A percentile compares a stretch with the other conserved stretches of the same genome.
phyloP scores from a whole-genome alignment of 2,888 invertebrate genomes.

The Dasypolia templi region DNA sequence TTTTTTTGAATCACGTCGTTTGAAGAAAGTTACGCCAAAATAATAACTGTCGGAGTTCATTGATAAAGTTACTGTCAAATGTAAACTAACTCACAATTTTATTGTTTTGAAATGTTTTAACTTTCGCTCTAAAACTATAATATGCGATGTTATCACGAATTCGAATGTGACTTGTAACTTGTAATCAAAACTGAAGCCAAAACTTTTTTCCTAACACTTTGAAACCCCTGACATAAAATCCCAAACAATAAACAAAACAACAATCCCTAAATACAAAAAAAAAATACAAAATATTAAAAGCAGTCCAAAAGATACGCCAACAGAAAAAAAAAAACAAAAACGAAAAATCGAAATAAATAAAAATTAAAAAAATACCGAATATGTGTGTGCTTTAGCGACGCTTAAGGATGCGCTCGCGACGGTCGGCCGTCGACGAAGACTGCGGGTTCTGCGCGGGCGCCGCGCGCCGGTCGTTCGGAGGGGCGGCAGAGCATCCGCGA shows the following conservation, averaged over 20 bases:
- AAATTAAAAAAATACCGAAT: slow-evolving; percentile 66
- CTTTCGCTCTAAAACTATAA: slow-evolving; percentile 60
- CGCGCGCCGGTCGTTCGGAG: slow-evolving; percentile 65
- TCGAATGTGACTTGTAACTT: slow-evolving; percentile 15
- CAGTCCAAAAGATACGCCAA: slow-evolving; percentile 50
- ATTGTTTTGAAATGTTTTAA: slow-evolving; percentile 58
- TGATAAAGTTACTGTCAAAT: slow-evolving; percentile 47
- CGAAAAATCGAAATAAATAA: slow-evolving; percentile 50
- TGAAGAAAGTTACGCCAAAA: slow-evolving; percentile 57
- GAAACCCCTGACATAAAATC: background rate
- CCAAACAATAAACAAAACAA: background rate
- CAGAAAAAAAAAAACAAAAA: slow-evolving; percentile 38
- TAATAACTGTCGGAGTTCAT: slow-evolving; percentile 41
- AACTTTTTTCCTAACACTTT: slow-evolving; percentile 17
- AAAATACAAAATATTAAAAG: slow-evolving; percentile 59
- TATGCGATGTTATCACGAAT: slow-evolving; percentile 52
- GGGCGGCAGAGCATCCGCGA: slow-evolving; percentile 67
- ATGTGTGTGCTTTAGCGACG: slow-evolving; percentile 68
- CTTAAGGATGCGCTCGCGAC: slow-evolving; percentile 78
- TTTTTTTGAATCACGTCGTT: slow-evolving; percentile 36
- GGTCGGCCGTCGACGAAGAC: slow-evolving; percentile 75
- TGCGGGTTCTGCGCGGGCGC: slow-evolving; percentile 70
- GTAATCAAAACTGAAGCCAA: background rate
- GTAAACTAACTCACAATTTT: slow-evolving; percentile 60
- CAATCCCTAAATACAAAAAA: slow-evolving; percentile 1